Conservation (phyloP, 1,140 invertebrate species). For the Dryas iulia region DNA sequence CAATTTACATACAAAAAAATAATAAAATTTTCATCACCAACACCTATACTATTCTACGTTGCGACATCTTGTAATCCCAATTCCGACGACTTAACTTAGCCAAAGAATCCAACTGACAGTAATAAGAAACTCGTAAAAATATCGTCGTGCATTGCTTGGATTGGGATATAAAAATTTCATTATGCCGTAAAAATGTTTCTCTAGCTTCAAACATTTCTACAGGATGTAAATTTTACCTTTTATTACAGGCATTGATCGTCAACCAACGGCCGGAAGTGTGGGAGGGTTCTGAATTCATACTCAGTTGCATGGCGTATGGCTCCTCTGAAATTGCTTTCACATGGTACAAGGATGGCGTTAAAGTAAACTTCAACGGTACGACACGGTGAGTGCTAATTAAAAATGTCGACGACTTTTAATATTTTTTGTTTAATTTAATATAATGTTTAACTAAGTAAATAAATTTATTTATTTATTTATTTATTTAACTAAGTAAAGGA, state of each 20-base stretch:
- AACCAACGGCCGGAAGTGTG: conserved; percentile 84
- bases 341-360: conserved; percentile 90
- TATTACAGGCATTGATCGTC: conserved; percentile 81
- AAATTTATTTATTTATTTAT: too few relatives aligned
- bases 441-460: neutral
- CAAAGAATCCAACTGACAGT: conserved; percentile 17
- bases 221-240: conserved; percentile 37
- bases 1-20: too few relatives aligned
- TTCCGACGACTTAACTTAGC: conserved; percentile 5
- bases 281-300: conserved; percentile 87
- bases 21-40: too few relatives aligned
- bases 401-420: neutral
- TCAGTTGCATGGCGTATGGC: conserved; percentile 88
- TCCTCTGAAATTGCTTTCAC: conserved; percentile 86
- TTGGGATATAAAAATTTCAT: conserved; percentile 34
- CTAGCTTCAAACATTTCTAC: conserved; percentile 25
- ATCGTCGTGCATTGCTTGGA: conserved; percentile 8
- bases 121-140: conserved; percentile 32
- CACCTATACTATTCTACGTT: neutral
- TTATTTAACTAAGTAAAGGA: too few relatives aligned
- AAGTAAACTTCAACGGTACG: conserved; percentile 86
- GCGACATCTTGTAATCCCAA: neutral
- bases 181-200: conserved; percentile 32
- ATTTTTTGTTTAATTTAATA: neutral
- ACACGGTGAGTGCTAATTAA: conserved; percentile 81